Evolutionary conservation across 2,113 vertebrate species (phyloP).

Genomic region (Macquaria australasica): DNA sequence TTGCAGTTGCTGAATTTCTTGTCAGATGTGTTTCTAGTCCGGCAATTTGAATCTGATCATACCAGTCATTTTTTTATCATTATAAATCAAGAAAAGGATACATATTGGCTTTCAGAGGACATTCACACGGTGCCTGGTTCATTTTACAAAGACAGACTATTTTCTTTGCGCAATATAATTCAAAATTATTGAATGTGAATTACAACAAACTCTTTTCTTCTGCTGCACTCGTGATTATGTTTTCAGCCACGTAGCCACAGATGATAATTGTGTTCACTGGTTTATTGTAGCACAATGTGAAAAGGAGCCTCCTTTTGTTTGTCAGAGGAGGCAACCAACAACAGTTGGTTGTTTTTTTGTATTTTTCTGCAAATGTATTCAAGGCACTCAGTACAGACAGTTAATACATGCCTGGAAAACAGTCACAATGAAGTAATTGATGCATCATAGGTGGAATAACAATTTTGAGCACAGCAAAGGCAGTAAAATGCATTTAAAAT

Average conservation of each 20-base stretch:
- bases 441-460: neutral
- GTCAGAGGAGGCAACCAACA: neutral
- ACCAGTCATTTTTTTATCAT: neutral
- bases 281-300: constrained; percentile 28
- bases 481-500: neutral
- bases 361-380: constrained; percentile 4
- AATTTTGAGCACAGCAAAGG: neutral
- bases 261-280: constrained; percentile 5
- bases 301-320: constrained; percentile 30
- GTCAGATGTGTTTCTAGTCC: neutral
- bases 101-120: neutral
- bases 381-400: neutral
- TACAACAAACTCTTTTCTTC: neutral
- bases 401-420: constrained; percentile 4
- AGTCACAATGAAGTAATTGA: neutral
- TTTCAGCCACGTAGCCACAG: neutral
- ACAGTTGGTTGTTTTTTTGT: neutral
- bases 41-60: neutral
- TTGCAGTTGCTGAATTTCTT: neutral
- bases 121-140: constrained; percentile 1
- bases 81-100: neutral
- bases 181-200: constrained; percentile 12
- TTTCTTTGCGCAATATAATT: neutral
- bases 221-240: constrained; percentile 15
- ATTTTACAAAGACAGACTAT: neutral